Conservation (phyloP, 2,888 invertebrate genomes). For the Sinohyriopsis cumingii region DNA sequence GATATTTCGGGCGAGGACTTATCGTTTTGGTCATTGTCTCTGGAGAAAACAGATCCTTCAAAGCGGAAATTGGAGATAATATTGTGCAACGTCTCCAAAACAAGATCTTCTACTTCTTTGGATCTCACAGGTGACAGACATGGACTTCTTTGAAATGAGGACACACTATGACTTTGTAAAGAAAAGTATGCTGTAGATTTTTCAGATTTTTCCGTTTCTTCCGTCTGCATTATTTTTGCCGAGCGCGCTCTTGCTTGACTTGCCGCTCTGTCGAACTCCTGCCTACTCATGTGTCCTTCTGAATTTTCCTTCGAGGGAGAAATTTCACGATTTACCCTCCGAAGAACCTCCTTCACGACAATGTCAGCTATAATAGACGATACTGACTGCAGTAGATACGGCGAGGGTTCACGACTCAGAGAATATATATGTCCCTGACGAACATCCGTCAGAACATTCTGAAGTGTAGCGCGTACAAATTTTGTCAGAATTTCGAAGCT, state of each 20-base stretch:
- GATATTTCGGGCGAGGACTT: constrained; percentile 7
- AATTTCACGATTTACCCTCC: constrained; percentile 29
- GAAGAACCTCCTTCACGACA: constrained; percentile 31
- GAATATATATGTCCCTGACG: constrained; percentile 17
- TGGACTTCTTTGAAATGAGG: neutral
- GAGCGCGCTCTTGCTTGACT: constrained; percentile 15
- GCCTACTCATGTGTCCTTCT: constrained; percentile 17
- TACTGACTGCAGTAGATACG: constrained; percentile 26
- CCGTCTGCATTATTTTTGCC: neutral
- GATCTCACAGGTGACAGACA: constrained; percentile 25
- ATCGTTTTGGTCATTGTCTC: neutral
- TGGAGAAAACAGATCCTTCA: constrained; percentile 32
- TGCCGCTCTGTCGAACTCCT: constrained; percentile 32
- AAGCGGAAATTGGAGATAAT: constrained; percentile 42
- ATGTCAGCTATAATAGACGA: constrained; percentile 36
- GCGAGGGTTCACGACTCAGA: constrained; percentile 14
- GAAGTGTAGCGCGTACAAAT: constrained; percentile 41
- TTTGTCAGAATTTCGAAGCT: constrained; percentile 40
- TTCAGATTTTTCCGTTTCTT: neutral
- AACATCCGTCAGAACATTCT: constrained; percentile 37
- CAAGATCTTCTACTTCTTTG: constrained; percentile 35
- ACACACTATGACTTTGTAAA: neutral
- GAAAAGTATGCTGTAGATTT: neutral
- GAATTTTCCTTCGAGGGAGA: constrained; percentile 9
- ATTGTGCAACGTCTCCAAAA: constrained; percentile 46